Evolutionary conservation across 2,888 invertebrate species (phyloP), one percentile per base, ranked within the genome.

Genomic region (Torymus aiolomorphi): DNA sequence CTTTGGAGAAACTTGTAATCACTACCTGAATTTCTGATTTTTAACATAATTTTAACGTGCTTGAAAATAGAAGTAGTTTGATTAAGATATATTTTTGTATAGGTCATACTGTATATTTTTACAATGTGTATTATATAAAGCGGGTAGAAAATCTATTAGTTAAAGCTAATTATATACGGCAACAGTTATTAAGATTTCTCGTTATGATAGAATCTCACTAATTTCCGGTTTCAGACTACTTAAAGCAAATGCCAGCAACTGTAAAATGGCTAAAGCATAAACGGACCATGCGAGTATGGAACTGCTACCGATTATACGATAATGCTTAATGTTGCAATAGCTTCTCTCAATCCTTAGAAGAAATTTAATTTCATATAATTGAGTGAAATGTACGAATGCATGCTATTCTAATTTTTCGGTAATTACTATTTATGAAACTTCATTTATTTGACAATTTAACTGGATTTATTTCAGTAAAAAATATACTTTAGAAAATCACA

Each of bases 261-360:
- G 31, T 31, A 3, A 31, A 31, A 31, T 31, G 56, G 13, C 49
- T 20, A 51, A 57, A 67, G 52, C 10, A 52, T 16, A 66, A 11
- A 10, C 42, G n/a, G 10, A 31, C 31, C 31, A 14, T 65, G 65
- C 73, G 42, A 63, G 63, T 73, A 73, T 63, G 54, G 63, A 4
- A 16, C 54, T 42, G 52, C 2, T 31, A 18, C 14, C 12, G 13
- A 73, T 73, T 65, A 56, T 49, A 31, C 31, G 56, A 56, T 73
- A 73, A 65, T 73, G 18, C 56, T 42, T 51, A 11, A 31, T 18
- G 62, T 62, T 70, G 73, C 18, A 73, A 73, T 31, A 42, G 54
- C 31, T 52, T 72, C 63, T 73, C 24, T 42, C n/a, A 24, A 12
- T 56, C 4, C 18, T 31, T 18, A 16, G 57, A 57, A 31, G 57